Conservation (phyloP, 92 coral and sea anemone species). For the Phenganax stokvisi region DNA sequence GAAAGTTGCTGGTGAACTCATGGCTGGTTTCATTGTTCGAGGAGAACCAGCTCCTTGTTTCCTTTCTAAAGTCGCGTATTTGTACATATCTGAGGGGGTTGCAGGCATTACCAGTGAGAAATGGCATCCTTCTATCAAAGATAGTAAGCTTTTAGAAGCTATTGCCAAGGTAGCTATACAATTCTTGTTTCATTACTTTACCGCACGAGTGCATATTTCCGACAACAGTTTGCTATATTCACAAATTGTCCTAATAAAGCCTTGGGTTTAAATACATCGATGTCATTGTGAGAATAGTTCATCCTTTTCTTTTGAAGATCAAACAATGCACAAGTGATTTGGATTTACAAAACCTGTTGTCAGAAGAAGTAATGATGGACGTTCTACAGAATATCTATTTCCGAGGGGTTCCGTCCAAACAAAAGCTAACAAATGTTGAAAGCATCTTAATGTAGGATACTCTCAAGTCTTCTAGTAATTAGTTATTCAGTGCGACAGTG, state of each 20-base stretch:
- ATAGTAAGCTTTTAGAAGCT: no score
- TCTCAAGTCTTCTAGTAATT: background rate
- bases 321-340: conserved; percentile 46
- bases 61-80: no score
- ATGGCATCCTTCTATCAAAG: no score
- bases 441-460: conserved; percentile 45
- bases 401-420: conserved; percentile 55
- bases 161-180: no score
- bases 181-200: no score
- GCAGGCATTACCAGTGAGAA: no score
- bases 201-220: no score
- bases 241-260: background rate
- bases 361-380: conserved; percentile 54
- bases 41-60: no score
- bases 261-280: background rate
- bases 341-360: conserved; percentile 49
- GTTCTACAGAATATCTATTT: conserved; percentile 44
- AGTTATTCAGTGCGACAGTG: conserved; percentile 14
- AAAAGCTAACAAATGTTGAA: conserved; percentile 42
- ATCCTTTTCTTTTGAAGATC: conserved; percentile 39
- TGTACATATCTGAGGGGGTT: no score
- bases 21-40: no score
- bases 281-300: background rate
- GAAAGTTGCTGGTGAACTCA: no score
- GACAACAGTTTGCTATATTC: no score